Conservation (phyloP, 2,888 invertebrate genomes). For the Rotaria socialis region DNA sequence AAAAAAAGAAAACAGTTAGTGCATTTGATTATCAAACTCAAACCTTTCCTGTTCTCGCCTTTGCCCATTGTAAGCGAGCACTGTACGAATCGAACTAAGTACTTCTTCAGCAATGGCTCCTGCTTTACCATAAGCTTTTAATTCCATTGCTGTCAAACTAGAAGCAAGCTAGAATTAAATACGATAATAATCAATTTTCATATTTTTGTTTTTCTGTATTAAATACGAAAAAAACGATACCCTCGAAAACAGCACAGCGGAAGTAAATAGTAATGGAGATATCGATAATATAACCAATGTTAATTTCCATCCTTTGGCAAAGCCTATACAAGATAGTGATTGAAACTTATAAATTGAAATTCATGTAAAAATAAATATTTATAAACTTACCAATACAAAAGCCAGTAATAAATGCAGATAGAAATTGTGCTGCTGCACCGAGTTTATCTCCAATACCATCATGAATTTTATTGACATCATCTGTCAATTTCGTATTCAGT, state of each 20-base stretch:
- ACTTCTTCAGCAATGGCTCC: conserved; percentile 39
- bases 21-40: background rate
- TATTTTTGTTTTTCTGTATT: no score
- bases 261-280: conserved; percentile 71
- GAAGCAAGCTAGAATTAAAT: conserved; percentile 49
- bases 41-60: conserved; percentile 32
- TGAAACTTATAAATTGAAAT: conserved; percentile 52
- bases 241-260: conserved; percentile 72
- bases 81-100: conserved; percentile 36
- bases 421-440: conserved; percentile 70
- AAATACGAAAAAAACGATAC: conserved; percentile 54
- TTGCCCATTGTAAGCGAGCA: conserved; percentile 41
- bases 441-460: conserved; percentile 80
- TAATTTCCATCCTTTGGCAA: conserved; percentile 75
- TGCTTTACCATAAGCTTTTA: conserved; percentile 40
- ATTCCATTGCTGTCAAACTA: conserved; percentile 44
- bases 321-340: conserved; percentile 61
- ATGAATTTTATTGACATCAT: conserved; percentile 64
- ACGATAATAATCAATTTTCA: no score
- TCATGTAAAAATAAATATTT: background rate
- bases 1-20: no score
- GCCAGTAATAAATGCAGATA: conserved; percentile 69
- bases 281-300: conserved; percentile 72
- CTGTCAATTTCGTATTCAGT: conserved; percentile 51
- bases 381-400: conserved; percentile 63